These are phyloP conservation scores for Thamnaconus septentrionalis DNA, from an alignment of 2,113 vertebrate species.

Conservation along the genomic window DNA sequence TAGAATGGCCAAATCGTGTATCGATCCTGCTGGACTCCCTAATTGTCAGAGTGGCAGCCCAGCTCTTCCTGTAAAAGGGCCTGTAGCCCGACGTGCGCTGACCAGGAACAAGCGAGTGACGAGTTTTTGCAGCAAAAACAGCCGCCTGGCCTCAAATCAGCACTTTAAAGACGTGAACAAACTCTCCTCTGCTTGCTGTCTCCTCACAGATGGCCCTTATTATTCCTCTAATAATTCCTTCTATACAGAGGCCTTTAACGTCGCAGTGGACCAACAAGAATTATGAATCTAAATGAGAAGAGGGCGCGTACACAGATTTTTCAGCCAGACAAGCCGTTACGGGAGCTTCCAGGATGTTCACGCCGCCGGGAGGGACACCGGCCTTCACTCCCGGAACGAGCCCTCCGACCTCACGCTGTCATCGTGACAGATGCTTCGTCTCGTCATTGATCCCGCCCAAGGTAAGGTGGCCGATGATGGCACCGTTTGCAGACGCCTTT, in stretches of 20 bases:
- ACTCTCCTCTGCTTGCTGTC: not conserved
- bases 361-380: conserved; percentile 52
- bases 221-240: conserved; percentile 2
- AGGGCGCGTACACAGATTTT: conserved; percentile 39
- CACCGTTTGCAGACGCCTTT: conserved; percentile 19
- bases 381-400: conserved; percentile 65
- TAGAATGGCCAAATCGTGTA: conserved; percentile 54
- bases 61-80: conserved; percentile 6
- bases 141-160: not conserved
- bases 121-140: not conserved
- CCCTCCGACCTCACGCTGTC: conserved; percentile 68
- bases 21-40: conserved; percentile 54
- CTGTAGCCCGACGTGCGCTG: conserved; percentile 14
- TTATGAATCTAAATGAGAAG: conserved; percentile 28
- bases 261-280: conserved; percentile 27
- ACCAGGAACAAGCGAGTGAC: not conserved
- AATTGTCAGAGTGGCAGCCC: conserved; percentile 30
- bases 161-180: too few species aligned
- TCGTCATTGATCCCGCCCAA: conserved; percentile 54
- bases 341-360: conserved; percentile 55
- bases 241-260: conserved; percentile 37
- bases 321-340: conserved; percentile 55
- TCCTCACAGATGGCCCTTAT: conserved; percentile 1
- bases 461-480: conserved; percentile 58
- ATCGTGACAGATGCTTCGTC: conserved; percentile 53